Evolutionary conservation across 2,888 invertebrate genomes (phyloP).

Genomic region (Blera fallax): DNA sequence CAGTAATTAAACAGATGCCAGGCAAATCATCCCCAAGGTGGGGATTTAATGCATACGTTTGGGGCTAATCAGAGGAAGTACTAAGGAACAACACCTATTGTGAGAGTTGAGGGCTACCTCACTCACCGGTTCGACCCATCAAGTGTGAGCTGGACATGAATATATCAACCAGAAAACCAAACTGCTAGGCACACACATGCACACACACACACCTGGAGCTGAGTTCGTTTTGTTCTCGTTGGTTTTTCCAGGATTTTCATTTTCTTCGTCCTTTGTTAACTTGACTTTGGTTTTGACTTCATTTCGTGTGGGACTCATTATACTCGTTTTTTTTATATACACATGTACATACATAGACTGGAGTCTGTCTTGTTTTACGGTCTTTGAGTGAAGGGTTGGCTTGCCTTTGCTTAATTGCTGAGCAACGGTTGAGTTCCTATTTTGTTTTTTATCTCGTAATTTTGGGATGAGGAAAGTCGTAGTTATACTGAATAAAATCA

Average conservation of each 20-base stretch:
- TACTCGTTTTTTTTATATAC: not conserved
- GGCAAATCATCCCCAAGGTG: constrained; percentile 1
- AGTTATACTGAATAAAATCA: not conserved
- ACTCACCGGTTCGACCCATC: not conserved
- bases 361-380: not conserved
- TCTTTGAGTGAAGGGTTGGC: not conserved
- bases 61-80: not conserved
- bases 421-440: not conserved
- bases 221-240: not conserved
- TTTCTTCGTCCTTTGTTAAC: not conserved
- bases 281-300: not conserved
- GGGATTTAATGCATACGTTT: not conserved
- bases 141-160: constrained; percentile 9
- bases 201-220: not conserved
- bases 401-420: not conserved
- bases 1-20: constrained; percentile 28
- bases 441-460: not conserved
- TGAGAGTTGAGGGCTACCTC: not conserved
- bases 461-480: not conserved
- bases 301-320: not conserved
- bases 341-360: not conserved
- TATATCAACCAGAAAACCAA: not conserved
- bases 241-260: not conserved
- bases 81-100: not conserved
- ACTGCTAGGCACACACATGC: not conserved